Evolutionary conservation across 2,797 vertebrate species (phyloP).

Genomic region (Heterohyrax brucei): DNA sequence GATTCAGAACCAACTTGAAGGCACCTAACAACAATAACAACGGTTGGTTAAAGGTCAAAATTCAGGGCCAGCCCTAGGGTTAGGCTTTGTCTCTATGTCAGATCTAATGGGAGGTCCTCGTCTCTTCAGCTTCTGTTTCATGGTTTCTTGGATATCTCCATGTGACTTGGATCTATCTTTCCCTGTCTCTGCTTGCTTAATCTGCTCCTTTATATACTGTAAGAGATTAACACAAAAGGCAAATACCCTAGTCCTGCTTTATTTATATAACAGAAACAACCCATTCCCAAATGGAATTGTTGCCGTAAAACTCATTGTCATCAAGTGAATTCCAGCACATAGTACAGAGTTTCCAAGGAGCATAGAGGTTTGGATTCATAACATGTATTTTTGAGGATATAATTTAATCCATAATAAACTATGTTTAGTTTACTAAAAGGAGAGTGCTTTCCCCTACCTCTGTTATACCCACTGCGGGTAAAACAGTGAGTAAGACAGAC

Average conservation of each 20-base stretch:
- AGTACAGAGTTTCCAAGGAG: too few relatives aligned
- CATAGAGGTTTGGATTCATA: neutral
- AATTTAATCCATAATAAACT: neutral
- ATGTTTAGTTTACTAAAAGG: slow-evolving; percentile 12
- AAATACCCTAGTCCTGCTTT: neutral
- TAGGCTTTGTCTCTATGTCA: neutral
- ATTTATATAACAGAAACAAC: neutral
- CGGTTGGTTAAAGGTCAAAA: neutral
- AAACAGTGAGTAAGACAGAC: too few relatives aligned
- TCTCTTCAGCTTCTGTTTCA: neutral
- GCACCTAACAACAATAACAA: too few relatives aligned
- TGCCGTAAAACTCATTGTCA: too few relatives aligned
- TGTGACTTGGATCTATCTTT: neutral
- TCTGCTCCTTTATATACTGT: neutral
- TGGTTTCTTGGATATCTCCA: neutral
- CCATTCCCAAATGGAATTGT: neutral
- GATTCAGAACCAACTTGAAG: too few relatives aligned
- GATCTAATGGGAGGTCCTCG: neutral
- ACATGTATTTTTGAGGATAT: neutral
- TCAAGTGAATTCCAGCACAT: too few relatives aligned
- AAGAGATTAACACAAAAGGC: neutral
- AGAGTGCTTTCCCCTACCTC: neutral
- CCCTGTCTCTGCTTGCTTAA: neutral
- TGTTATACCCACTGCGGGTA: too few relatives aligned
- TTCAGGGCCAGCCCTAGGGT: neutral